Evolutionary conservation across 2,797 vertebrate species (phyloP), one percentile per base, ranked within the genome.

Genomic region (Botia almorhae): DNA sequence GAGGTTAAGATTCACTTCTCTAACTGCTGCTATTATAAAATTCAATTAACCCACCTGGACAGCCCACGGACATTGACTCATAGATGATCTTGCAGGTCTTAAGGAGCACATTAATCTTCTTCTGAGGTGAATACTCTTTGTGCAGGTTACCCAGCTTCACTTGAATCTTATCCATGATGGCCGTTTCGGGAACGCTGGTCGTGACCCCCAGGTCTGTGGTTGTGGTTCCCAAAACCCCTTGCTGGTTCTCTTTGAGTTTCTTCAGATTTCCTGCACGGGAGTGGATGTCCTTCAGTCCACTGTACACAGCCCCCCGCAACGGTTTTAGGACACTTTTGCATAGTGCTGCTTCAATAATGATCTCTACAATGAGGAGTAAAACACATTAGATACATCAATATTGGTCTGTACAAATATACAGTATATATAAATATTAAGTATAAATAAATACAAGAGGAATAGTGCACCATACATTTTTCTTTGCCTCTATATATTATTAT

Each of bases 1-100:
- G 29, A 29, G 29, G 29, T n/a, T n/a, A n/a, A n/a, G n/a, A n/a
- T 39, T 39, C 39, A 39, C 39, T 39, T 39, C 39, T 43, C 7
- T 43, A 43, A 43, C 7, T 43, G 39, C 2, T 43, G 39, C 39
- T 43, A 43, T 43, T 43, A 14, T 53, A 43, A 17, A 39, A 55
- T 39, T 17, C 8, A 8, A 43, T 51, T 2, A 60, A 11, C 60
- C 51, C 91, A 96, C 98, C 97, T 93, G 96, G 93, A 60, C 89
- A 92, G 90, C 97, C 96, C 12, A 96, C 92, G 14, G 97, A 91
- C 97, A 99, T 99, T 80, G 95, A 97, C 80, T 99, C 96, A 0
- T 99, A 99, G 90, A 99, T 99, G 85, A 98, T 94, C 86, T 98
- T 99, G 93, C 98, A 99, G 77, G 96, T 91, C 89, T 99, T 99